phyloP scores from a whole-genome alignment of 2,113 vertebrate genomes.

The Phylloscopus whistleri region DNA sequence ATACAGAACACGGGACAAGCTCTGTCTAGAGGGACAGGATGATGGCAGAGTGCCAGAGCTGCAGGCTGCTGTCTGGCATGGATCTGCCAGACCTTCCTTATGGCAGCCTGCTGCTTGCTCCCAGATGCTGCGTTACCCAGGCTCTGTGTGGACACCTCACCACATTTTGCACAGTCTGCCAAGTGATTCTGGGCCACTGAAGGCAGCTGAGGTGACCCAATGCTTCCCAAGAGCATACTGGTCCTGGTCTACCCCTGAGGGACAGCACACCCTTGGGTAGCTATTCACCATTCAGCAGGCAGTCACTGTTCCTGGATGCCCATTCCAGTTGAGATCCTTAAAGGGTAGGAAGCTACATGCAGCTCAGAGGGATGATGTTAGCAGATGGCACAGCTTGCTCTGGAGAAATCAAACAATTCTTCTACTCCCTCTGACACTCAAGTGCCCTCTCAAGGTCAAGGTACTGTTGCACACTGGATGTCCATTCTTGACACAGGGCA shows the following conservation, averaged over 20 bases:
- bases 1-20: accelerated
- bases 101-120: neutral
- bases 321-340: neutral
- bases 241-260: neutral
- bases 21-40: neutral
- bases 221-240: neutral
- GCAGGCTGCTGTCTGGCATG: neutral
- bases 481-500: neutral
- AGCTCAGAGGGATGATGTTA: neutral
- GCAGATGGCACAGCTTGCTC: neutral
- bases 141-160: neutral
- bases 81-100: neutral
- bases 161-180: neutral
- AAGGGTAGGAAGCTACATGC: neutral
- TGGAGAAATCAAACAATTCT: neutral
- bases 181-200: neutral
- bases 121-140: neutral
- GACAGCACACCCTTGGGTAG: neutral
- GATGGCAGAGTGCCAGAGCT: neutral
- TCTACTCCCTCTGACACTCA: neutral
- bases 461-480: neutral
- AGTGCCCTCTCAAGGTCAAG: neutral
- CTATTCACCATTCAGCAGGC: neutral
- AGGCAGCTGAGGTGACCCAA: neutral
- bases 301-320: neutral